A percentile compares a stretch with the other conserved stretches of the same genome.
Conservation (phyloP, 2,113 vertebrate species). For the Rhineura floridana region DNA sequence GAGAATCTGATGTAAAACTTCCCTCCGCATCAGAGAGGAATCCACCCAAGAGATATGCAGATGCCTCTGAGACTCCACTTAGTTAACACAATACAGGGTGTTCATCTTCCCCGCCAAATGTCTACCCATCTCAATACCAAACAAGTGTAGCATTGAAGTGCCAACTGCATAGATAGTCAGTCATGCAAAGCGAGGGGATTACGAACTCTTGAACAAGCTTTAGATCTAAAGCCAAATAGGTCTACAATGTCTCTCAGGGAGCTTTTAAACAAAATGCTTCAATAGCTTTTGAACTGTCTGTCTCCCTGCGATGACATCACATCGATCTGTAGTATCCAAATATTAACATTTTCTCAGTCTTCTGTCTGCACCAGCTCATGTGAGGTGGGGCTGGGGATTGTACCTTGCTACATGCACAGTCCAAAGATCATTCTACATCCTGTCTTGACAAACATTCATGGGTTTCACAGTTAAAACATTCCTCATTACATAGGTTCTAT, state of each 20-base stretch:
- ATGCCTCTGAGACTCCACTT: constrained; percentile 11
- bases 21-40: neutral
- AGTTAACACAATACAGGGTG: neutral
- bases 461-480: neutral
- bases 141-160: neutral
- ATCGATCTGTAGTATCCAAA: neutral
- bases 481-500: neutral
- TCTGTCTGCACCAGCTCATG: neutral
- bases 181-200: neutral
- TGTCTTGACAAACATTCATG: neutral
- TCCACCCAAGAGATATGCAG: no score
- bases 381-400: neutral
- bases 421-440: neutral
- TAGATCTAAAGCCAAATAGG: constrained; percentile 17
- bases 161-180: neutral
- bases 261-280: constrained; percentile 11
- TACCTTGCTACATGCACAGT: neutral
- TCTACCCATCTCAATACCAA: neutral
- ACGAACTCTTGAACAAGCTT: neutral
- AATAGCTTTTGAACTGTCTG: neutral
- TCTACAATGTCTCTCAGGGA: neutral
- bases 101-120: neutral
- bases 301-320: constrained; percentile 1
- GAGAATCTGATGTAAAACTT: fast-evolving
- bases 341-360: neutral